A percentile compares a stretch with the other conserved stretches of the same genome.
Conservation (phyloP, 2,113 vertebrate species). For the Glaucomys volans region DNA sequence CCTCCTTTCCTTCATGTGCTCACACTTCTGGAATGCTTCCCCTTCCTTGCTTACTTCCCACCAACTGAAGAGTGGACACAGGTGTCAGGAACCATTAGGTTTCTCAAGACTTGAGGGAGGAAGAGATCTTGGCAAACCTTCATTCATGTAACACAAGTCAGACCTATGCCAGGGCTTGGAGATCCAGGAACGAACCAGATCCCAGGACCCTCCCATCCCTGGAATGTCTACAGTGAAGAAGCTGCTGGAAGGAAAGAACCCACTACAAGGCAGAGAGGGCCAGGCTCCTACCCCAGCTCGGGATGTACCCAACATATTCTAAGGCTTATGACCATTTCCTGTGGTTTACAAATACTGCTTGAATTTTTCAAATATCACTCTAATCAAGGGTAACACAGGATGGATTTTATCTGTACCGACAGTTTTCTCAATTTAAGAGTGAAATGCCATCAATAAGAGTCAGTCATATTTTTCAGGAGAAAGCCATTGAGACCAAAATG, state of each 20-base stretch:
- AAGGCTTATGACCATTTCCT: background rate
- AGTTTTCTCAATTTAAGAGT: background rate
- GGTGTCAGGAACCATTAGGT: background rate
- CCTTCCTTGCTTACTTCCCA: background rate
- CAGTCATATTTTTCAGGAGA: slow-evolving; percentile 9
- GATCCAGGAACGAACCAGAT: background rate
- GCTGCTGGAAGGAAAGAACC: background rate
- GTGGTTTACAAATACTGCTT: background rate
- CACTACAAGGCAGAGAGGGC: background rate
- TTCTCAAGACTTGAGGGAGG: background rate
- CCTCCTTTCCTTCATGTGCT: background rate
- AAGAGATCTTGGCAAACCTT: background rate
- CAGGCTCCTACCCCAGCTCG: background rate
- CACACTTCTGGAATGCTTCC: background rate
- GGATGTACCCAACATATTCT: background rate
- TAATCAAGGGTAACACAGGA: background rate
- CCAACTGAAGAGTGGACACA: background rate
- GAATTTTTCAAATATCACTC: background rate
- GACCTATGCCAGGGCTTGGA: background rate
- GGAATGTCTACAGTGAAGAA: background rate
- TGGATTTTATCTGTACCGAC: background rate
- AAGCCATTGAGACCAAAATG: background rate
- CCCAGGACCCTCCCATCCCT: background rate
- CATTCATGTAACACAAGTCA: background rate
- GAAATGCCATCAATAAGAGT: background rate